Percentiles rank a stretch among this genome's conserved stretches.
Evolutionary conservation across 2,797 vertebrate species (phyloP).

Genomic region (Petrocephalus schoutedeni): DNA sequence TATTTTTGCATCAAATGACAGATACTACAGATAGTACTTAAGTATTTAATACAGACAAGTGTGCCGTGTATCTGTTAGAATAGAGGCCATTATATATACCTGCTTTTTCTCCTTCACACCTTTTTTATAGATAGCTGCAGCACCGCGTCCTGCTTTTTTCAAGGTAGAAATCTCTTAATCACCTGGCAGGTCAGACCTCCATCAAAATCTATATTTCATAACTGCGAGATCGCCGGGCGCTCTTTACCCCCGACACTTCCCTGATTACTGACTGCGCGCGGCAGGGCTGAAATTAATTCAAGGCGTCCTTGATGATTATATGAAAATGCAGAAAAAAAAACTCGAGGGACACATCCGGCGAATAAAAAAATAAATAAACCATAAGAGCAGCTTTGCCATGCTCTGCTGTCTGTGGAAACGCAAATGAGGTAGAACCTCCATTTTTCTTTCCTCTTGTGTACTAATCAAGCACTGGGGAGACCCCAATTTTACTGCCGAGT

Average conservation of each 20-base stretch:
- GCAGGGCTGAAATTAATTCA: not conserved
- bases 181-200: not conserved
- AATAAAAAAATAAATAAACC: not conserved
- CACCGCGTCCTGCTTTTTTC: not conserved
- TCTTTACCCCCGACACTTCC: not conserved
- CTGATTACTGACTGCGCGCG: constrained; percentile 5
- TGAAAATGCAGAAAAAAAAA: not conserved
- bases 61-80: not conserved
- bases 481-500: not conserved
- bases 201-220: constrained; percentile 17
- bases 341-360: not conserved
- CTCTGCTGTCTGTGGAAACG: constrained; percentile 25
- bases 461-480: not conserved
- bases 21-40: not conserved
- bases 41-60: not conserved
- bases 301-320: not conserved
- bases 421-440: constrained; percentile 24
- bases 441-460: not conserved
- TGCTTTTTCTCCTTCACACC: not conserved
- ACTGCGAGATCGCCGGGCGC: not conserved
- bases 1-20: not conserved
- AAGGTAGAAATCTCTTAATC: constrained; percentile 4
- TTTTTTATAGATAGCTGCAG: not conserved
- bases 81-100: not conserved
- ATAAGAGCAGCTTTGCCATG: constrained; percentile 25